Evolutionary conservation across 1,140 invertebrate genomes (phyloP).

Genomic region (Rhopalosiphum padi): DNA sequence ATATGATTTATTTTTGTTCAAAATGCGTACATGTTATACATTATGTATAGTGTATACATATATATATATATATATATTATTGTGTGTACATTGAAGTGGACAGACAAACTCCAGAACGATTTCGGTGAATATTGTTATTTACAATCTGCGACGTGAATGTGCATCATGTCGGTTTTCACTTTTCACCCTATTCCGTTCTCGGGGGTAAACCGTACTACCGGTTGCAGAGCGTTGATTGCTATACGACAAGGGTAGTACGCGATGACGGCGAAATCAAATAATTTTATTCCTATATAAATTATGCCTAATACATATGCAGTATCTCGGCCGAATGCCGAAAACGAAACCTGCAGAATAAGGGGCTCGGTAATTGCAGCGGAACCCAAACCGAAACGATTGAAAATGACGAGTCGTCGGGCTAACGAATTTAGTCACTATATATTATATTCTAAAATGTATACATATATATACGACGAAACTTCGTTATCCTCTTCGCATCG

Average conservation of each 20-base stretch:
- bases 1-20: background rate
- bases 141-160: background rate
- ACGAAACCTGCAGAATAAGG: background rate
- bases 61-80: background rate
- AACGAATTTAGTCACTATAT: conserved; percentile 17
- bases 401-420: conserved; percentile 9
- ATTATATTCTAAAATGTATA: background rate
- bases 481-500: conserved; percentile 12
- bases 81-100: background rate
- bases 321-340: background rate
- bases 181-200: background rate
- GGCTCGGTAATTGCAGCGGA: conserved; percentile 27
- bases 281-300: background rate
- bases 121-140: conserved; percentile 7
- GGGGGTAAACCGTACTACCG: background rate
- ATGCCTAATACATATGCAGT: background rate
- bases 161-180: background rate
- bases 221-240: conserved; percentile 6
- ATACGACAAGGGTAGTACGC: background rate
- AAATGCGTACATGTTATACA: background rate
- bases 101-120: background rate
- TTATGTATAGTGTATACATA: background rate
- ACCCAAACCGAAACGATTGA: conserved; percentile 35
- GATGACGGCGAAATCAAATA: background rate
- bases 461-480: background rate